Conservation (phyloP, 2,888 invertebrate species). For the Hirtodrosophila duncani region DNA sequence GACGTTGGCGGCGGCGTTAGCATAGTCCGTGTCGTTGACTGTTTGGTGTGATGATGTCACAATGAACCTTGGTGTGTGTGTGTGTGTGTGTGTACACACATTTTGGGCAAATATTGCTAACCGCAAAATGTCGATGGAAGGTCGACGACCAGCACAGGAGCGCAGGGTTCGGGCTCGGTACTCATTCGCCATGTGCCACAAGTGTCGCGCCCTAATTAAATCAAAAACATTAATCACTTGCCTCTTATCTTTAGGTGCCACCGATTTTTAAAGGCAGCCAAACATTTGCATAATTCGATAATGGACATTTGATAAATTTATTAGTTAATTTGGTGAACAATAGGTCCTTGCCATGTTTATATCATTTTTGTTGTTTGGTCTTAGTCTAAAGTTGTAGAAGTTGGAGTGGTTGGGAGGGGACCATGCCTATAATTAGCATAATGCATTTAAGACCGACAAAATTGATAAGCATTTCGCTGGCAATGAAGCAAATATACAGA, state of each 20-base stretch:
- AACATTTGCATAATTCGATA: slow-evolving; percentile 20
- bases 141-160: slow-evolving; percentile 5
- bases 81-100: slow-evolving; percentile 43
- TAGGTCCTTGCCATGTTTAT: background rate
- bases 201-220: slow-evolving; percentile 54
- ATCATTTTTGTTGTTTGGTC: too few relatives aligned
- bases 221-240: slow-evolving; percentile 56
- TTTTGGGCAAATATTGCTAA: slow-evolving; percentile 20
- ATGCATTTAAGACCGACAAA: too few relatives aligned
- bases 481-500: too few relatives aligned
- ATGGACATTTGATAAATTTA: slow-evolving; percentile 45
- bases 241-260: slow-evolving; percentile 48
- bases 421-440: too few relatives aligned
- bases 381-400: too few relatives aligned
- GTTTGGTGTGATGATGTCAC: slow-evolving; percentile 63
- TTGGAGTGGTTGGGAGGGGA: too few relatives aligned
- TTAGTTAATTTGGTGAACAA: slow-evolving; percentile 42
- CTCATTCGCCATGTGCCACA: slow-evolving; percentile 11
- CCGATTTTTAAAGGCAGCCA: slow-evolving; percentile 31
- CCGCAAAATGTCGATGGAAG: slow-evolving; percentile 19
- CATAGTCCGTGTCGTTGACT: slow-evolving; percentile 62
- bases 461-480: too few relatives aligned
- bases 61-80: slow-evolving; percentile 57
- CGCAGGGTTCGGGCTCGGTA: slow-evolving; percentile 14
- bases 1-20: slow-evolving; percentile 17